Conservation (phyloP, 2,113 vertebrate species). For the Hippocampus barbouri region DNA sequence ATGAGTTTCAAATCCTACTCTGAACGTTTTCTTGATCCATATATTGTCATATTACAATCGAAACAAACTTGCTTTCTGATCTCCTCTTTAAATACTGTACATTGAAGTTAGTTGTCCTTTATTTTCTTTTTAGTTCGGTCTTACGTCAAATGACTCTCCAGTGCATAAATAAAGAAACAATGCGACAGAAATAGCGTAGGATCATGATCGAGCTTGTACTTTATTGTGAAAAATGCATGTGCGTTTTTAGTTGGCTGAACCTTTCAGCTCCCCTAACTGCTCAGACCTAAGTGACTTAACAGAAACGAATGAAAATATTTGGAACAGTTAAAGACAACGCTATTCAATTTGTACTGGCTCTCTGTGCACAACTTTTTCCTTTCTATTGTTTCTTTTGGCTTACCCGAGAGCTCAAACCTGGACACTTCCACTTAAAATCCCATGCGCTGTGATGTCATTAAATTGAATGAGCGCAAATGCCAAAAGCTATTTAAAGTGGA, state of each 20-base stretch:
- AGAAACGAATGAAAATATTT: constrained; percentile 65
- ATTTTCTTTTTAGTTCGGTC: too few relatives aligned
- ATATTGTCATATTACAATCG: too few relatives aligned
- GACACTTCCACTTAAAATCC: constrained; percentile 16
- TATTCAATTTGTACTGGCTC: constrained; percentile 12
- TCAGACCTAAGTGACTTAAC: constrained; percentile 57
- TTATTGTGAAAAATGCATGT: constrained; percentile 52
- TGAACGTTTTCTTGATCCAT: too few relatives aligned
- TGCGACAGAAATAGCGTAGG: neutral
- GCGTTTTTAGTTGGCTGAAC: constrained; percentile 18
- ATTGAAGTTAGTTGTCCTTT: too few relatives aligned
- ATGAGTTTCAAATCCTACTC: too few relatives aligned
- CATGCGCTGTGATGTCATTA: constrained; percentile 20
- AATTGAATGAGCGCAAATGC: constrained; percentile 1
- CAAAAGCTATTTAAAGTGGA: constrained; percentile 21
- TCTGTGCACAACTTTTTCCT: constrained; percentile 21
- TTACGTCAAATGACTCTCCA: neutral
- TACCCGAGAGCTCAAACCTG: neutral
- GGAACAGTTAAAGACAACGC: constrained; percentile 41
- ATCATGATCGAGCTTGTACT: constrained; percentile 20
- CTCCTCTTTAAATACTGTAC: too few relatives aligned
- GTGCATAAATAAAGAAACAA: neutral
- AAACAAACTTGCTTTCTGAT: too few relatives aligned
- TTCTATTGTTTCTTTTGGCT: constrained; percentile 28
- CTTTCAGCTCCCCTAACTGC: constrained; percentile 48